Conservation (phyloP, 2,797 vertebrate species). For the Tadarida brasiliensis region DNA sequence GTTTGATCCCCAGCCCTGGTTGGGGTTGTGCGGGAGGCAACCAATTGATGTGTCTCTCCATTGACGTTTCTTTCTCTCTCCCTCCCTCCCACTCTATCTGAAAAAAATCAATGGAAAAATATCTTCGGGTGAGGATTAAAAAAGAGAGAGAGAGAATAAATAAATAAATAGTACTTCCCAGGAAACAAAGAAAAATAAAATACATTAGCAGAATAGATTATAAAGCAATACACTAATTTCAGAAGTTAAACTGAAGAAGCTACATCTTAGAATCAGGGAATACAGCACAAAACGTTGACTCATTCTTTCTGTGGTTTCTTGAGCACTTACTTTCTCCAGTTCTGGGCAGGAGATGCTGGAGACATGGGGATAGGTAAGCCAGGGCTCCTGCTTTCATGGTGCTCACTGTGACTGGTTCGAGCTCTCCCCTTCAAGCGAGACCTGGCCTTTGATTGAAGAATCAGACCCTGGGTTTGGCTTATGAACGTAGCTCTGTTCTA, state of each 20-base stretch:
- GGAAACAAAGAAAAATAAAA: background rate
- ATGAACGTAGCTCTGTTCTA: background rate
- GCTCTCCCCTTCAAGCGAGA: background rate
- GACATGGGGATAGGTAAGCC: fast-evolving
- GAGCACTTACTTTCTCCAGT: fast-evolving
- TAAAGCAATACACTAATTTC: background rate
- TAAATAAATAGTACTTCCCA: background rate
- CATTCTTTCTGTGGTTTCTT: background rate
- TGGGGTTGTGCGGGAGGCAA: too few relatives aligned
- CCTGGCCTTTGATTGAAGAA: background rate
- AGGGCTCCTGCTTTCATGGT: fast-evolving
- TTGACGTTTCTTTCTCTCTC: too few relatives aligned
- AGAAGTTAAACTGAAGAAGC: background rate
- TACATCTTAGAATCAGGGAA: background rate
- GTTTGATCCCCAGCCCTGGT: too few relatives aligned
- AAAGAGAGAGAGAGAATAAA: too few relatives aligned
- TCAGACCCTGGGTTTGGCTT: background rate
- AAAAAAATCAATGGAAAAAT: too few relatives aligned
- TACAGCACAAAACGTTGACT: background rate
- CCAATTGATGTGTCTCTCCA: too few relatives aligned
- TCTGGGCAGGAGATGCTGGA: background rate
- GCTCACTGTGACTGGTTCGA: background rate
- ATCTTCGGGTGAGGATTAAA: too few relatives aligned
- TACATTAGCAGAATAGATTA: background rate
- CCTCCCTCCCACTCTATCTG: too few relatives aligned